These are phyloP conservation scores for Toxotes chatareus DNA, from an alignment of 2,113 vertebrate species.

Conservation along the genomic window DNA sequence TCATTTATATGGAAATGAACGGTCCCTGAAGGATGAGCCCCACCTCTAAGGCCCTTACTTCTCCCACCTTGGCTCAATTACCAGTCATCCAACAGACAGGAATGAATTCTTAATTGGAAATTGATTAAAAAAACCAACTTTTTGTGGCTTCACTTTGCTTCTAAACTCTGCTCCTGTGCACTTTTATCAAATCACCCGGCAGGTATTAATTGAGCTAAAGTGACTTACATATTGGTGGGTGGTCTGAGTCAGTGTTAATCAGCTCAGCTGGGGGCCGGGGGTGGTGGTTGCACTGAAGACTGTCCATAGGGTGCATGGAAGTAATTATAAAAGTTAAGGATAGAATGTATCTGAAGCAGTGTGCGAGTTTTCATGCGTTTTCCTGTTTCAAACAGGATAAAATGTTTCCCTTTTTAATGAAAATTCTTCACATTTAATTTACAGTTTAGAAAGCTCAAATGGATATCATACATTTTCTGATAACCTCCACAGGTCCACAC, in stretches of 20 bases:
- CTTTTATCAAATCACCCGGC: conserved; percentile 60
- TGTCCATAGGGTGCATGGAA: conserved; percentile 11
- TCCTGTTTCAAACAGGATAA: not conserved
- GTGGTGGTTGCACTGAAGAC: not conserved
- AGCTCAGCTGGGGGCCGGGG: not conserved
- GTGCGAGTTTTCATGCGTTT: not conserved
- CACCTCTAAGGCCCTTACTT: conserved; percentile 39
- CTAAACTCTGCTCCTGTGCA: conserved; percentile 51
- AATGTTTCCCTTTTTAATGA: not conserved
- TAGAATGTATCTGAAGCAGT: not conserved
- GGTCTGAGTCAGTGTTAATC: conserved; percentile 50
- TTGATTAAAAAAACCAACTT: conserved; percentile 76
- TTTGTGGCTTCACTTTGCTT: conserved; percentile 57
- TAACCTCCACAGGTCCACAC: not conserved
- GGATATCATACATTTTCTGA: not conserved
- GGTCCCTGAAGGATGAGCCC: conserved; percentile 59
- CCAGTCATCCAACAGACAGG: conserved; percentile 45
- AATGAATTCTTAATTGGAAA: conserved; percentile 75
- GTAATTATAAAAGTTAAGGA: conserved; percentile 41
- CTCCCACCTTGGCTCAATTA: conserved; percentile 73
- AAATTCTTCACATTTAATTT: not conserved
- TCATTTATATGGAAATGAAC: conserved; percentile 83
- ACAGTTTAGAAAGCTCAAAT: not conserved
- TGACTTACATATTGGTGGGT: conserved; percentile 40
- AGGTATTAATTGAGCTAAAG: conserved; percentile 60